These are phyloP conservation scores for Microctenopoma steveboyesi DNA, from an alignment of 2,797 vertebrate species.

Conservation along the genomic window DNA sequence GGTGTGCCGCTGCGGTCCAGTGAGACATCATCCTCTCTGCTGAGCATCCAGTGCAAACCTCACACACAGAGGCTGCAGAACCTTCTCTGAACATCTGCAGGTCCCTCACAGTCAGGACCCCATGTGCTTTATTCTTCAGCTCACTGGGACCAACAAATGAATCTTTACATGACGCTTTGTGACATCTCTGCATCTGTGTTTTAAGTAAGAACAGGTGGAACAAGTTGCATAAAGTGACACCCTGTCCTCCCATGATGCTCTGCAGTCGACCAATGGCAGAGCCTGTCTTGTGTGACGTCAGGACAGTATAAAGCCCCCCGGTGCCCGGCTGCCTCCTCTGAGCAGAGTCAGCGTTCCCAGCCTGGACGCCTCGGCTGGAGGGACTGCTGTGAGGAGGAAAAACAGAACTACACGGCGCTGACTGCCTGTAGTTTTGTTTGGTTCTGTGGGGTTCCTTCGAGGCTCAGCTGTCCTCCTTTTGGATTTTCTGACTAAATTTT, in stretches of 20 bases:
- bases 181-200: neutral
- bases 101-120: too few relatives aligned
- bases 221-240: slow-evolving; percentile 77
- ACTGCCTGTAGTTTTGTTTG: slow-evolving; percentile 92
- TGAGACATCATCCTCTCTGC: too few relatives aligned
- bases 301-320: slow-evolving; percentile 90
- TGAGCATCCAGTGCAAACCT: too few relatives aligned
- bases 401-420: slow-evolving; percentile 93
- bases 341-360: slow-evolving; percentile 98
- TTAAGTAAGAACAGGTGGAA: slow-evolving; percentile 75
- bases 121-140: too few relatives aligned
- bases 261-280: slow-evolving; percentile 82
- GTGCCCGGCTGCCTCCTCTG: slow-evolving; percentile 85
- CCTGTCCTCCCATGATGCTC: slow-evolving; percentile 76
- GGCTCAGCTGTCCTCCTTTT: slow-evolving; percentile 90
- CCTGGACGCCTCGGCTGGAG: slow-evolving; percentile 98
- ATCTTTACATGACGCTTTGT: too few relatives aligned
- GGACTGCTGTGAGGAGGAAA: slow-evolving; percentile 91
- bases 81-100: too few relatives aligned
- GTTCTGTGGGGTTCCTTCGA: slow-evolving; percentile 86
- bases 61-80: too few relatives aligned
- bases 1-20: too few relatives aligned
- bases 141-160: too few relatives aligned
- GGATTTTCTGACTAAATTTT: slow-evolving; percentile 88
- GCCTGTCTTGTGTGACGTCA: slow-evolving; percentile 71